Percentiles rank a stretch among this genome's conserved stretches.
phyloP scores from a whole-genome alignment of 1,140 invertebrate genomes.

The Condylostylus longicornis region DNA sequence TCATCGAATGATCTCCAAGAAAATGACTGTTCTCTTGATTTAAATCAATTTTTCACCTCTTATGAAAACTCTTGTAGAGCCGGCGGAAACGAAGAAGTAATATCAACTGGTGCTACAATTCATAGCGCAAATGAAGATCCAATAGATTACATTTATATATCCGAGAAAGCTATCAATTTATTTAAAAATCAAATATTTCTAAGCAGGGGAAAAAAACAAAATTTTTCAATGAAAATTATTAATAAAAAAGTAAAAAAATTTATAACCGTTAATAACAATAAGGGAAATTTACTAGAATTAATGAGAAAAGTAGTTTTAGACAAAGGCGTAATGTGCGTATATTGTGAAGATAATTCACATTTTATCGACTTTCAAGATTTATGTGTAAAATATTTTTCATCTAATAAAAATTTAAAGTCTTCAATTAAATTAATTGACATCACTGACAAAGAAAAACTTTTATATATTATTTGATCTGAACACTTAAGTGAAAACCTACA shows the following conservation, averaged over 20 bases:
- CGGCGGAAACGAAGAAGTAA: too few relatives aligned
- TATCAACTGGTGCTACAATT: too few relatives aligned
- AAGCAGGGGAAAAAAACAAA: neutral
- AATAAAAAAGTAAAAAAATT: neutral
- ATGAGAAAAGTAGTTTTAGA: conserved; percentile 1
- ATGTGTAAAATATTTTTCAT: conserved; percentile 3
- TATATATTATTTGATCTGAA: conserved; percentile 2
- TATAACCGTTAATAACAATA: neutral
- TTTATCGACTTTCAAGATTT: conserved; percentile 4
- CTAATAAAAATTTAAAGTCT: conserved; percentile 3
- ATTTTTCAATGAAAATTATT: neutral
- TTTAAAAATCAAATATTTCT: conserved; percentile 7
- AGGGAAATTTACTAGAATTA: neutral
- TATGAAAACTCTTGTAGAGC: too few relatives aligned
- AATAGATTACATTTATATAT: conserved; percentile 2
- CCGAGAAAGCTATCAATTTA: conserved; percentile 3
- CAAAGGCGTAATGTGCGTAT: conserved; percentile 1
- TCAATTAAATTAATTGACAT: conserved; percentile 5
- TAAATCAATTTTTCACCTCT: too few relatives aligned
- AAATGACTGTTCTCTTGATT: too few relatives aligned
- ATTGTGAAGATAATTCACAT: neutral
- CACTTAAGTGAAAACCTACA: conserved; percentile 8
- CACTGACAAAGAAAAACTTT: neutral
- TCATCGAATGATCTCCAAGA: too few relatives aligned
- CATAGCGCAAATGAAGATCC: neutral